Percentiles rank a stretch among this genome's conserved stretches.
Evolutionary conservation across 92 coral and sea anemone genomes (phyloP).

Genomic region (Porites cylindrica): DNA sequence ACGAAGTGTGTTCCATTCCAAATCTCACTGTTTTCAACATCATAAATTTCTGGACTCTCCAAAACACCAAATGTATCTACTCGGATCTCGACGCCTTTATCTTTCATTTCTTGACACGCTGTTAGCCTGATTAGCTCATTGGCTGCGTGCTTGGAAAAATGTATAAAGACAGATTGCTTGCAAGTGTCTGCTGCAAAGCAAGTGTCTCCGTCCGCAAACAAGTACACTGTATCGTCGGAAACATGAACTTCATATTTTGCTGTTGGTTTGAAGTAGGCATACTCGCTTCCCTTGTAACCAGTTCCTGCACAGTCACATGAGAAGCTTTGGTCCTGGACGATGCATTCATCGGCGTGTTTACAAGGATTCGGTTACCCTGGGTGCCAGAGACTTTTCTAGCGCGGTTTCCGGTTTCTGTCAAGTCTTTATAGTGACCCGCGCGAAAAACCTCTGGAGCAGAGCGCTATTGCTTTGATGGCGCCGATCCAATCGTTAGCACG

Average conservation of each 20-base stretch:
- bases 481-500: too few relatives aligned
- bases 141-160: constrained; percentile 5
- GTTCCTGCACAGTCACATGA: constrained; percentile 67
- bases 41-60: not conserved
- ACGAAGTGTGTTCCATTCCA: constrained; percentile 60
- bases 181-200: constrained; percentile 59
- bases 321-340: constrained; percentile 14
- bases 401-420: too few relatives aligned
- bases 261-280: constrained; percentile 40
- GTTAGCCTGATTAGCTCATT: not conserved
- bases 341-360: constrained; percentile 59
- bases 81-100: constrained; percentile 27
- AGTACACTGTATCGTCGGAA: constrained; percentile 13
- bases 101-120: constrained; percentile 45
- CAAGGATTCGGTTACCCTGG: constrained; percentile 48
- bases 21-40: not conserved
- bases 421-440: too few relatives aligned
- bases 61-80: constrained; percentile 48
- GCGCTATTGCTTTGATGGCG: too few relatives aligned
- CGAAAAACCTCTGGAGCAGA: too few relatives aligned
- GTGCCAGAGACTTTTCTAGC: too few relatives aligned
- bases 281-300: constrained; percentile 69
- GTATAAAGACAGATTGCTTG: constrained; percentile 36
- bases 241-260: constrained; percentile 20
- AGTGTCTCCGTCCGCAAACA: constrained; percentile 20